Evolutionary conservation across 2,888 invertebrate genomes (phyloP), one percentile per base, ranked within the genome.

Genomic region (Protophormia terraenovae): DNA sequence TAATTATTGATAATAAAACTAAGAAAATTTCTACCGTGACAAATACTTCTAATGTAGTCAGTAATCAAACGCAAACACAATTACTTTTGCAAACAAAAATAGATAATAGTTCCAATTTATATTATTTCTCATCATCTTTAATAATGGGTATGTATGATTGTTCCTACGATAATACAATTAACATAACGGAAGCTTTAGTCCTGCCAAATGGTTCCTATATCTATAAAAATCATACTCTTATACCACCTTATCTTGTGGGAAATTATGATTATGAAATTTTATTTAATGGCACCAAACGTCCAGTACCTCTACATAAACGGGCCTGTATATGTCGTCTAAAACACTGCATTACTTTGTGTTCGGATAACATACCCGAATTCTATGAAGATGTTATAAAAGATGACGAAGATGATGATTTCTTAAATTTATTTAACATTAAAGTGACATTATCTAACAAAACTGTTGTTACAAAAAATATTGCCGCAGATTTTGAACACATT

Each of bases 261-360:
- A 19, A 60, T 47, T 81, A 81, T 62, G 50, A 66, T 47, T 81
- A 75, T 32, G 53, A 75, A 50, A 67, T 81, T 41, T 6, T 62
- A 1, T 67, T 62, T 16, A 16, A 81, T 10, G 58, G 50, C 8
- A 22, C 50, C 3, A 38, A 27, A 50, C 24, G 19, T 38, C 12
- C n/a, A 5, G 75, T 60, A 8, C 47, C 75, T 24, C 38, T 12
- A 10, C 69, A 69, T 24, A 60, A 55, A 53, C 58, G 67, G 7
- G 66, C 75, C 2, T 82, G 82, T 16, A 32, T 76, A 4, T 82
- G 82, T 29, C 47, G 12, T 3, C 19, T 50, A 27, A 67, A 41
- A 7, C 53, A 5, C 0, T 82, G 82, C 53, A 41, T 82, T 0
- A 50, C 29, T 3, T 19, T 82, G 7, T 82, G 82, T 41, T 55